These are phyloP conservation scores for Caenorhabditis sinica DNA, from an alignment of 2,888 invertebrate species.

Conservation along the genomic window DNA sequence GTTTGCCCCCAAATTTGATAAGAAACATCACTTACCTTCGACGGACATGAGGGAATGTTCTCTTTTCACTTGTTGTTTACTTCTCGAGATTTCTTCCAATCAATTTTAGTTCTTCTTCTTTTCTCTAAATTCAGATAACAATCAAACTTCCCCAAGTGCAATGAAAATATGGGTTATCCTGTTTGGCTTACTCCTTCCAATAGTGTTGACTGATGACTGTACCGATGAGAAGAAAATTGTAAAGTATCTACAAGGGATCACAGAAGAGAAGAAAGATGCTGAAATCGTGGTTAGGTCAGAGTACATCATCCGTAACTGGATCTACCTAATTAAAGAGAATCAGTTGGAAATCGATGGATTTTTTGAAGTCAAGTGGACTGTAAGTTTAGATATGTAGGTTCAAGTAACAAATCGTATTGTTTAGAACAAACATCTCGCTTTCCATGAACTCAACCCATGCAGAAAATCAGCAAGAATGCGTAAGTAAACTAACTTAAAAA, in stretches of 20 bases:
- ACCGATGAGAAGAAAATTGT: neutral
- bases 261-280: neutral
- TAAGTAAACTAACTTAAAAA: neutral
- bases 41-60: slow-evolving; percentile 2
- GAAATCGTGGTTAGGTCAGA: neutral
- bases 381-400: neutral
- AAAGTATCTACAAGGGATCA: neutral
- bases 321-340: neutral
- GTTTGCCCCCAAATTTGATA: slow-evolving; percentile 28
- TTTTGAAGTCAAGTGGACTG: slow-evolving; percentile 5
- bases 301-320: slow-evolving; percentile 21
- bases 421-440: slow-evolving; percentile 51
- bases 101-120: neutral
- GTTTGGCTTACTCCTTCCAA: neutral
- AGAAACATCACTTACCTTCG: slow-evolving; percentile 15
- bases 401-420: neutral
- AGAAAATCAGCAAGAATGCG: slow-evolving; percentile 41
- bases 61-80: neutral
- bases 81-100: too few relatives aligned
- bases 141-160: neutral
- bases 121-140: neutral
- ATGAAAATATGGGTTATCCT: neutral
- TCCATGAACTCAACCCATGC: slow-evolving; percentile 56
- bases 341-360: slow-evolving; percentile 15
- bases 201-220: neutral